Conservation (phyloP, 2,888 invertebrate species). For the Orgyia antiqua region DNA sequence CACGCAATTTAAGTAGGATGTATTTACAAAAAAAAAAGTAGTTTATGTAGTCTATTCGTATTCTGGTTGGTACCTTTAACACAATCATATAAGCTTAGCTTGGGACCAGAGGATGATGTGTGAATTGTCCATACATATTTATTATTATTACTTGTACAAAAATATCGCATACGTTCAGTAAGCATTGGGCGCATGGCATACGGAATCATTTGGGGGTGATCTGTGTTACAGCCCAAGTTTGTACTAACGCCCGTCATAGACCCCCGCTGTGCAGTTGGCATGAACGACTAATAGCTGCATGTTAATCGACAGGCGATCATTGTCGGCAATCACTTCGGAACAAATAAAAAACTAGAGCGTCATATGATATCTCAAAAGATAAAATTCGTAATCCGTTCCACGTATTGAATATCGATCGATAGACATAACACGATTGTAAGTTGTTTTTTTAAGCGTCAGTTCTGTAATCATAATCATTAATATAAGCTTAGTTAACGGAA, state of each 20-base stretch:
- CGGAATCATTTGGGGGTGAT: conserved; percentile 14
- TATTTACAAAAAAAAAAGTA: no score
- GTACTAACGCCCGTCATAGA: conserved; percentile 19
- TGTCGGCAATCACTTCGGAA: conserved; percentile 38
- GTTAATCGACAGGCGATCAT: conserved; percentile 51
- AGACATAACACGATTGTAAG: conserved; percentile 25
- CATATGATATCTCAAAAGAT: conserved; percentile 38
- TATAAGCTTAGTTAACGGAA: conserved; percentile 1
- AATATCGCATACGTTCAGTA: no score
- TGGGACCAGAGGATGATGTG: no score
- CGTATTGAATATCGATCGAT: conserved; percentile 35
- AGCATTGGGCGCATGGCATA: no score
- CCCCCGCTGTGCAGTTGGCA: conserved; percentile 46
- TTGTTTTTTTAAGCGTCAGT: conserved; percentile 15
- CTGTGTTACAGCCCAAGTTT: conserved; percentile 21
- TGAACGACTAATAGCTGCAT: conserved; percentile 48
- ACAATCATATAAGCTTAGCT: no score
- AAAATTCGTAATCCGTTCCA: conserved; percentile 47
- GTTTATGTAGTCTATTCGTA: no score
- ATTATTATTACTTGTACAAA: no score
- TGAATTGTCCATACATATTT: no score
- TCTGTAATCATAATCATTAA: conserved; percentile 20
- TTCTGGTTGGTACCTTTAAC: no score
- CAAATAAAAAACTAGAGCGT: conserved; percentile 36
- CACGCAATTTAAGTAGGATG: no score